phyloP scores from a whole-genome alignment of 1,140 invertebrate species.

The Habropoda laboriosa region DNA sequence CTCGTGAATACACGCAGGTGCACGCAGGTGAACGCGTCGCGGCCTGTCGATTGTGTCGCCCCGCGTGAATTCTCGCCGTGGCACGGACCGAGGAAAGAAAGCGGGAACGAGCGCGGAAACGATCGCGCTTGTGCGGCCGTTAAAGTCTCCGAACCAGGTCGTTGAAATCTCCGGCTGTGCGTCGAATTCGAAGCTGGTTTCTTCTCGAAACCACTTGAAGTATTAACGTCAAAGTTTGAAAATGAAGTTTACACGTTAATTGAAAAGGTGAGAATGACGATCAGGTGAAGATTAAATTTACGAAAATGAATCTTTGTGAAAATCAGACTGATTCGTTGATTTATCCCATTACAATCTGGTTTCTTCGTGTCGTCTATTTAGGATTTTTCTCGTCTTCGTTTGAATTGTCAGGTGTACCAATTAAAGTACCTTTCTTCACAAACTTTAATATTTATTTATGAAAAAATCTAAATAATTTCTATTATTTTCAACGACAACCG shows the following conservation, averaged over 20 bases:
- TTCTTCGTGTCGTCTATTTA: too few relatives aligned
- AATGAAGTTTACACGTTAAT: neutral
- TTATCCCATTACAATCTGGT: too few relatives aligned
- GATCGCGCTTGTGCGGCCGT: neutral
- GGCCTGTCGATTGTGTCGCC: conserved; percentile 5
- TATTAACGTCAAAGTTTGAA: too few relatives aligned
- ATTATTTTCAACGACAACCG: too few relatives aligned
- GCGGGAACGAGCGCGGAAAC: conserved; percentile 14
- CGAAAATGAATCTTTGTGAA: too few relatives aligned
- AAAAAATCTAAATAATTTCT: too few relatives aligned
- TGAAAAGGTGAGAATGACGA: too few relatives aligned
- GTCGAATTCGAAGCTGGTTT: neutral
- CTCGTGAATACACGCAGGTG: conserved; percentile 61
- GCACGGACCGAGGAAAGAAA: neutral
- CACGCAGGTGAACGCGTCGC: conserved; percentile 44
- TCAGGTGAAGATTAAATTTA: too few relatives aligned
- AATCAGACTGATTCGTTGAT: too few relatives aligned
- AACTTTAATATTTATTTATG: too few relatives aligned
- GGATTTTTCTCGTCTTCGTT: neutral
- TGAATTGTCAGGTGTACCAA: too few relatives aligned
- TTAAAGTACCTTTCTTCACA: too few relatives aligned
- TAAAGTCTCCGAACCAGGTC: conserved; percentile 6
- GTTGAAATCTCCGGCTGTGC: neutral
- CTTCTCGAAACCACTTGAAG: neutral
- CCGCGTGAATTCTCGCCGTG: conserved; percentile 8